Evolutionary conservation across 1,140 invertebrate genomes (phyloP).

Genomic region (Platyura marginata): DNA sequence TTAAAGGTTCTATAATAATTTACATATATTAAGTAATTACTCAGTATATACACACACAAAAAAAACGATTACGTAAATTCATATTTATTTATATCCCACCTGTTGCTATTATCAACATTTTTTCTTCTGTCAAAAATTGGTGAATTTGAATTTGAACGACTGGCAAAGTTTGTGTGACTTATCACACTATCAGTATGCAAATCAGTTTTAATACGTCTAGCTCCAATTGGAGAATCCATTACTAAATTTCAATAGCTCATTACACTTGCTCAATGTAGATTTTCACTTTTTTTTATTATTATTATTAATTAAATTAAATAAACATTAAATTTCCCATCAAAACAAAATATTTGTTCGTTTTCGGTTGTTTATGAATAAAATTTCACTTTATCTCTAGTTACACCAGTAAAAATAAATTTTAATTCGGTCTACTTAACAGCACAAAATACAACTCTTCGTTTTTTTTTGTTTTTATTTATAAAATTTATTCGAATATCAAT

Average conservation of each 20-base stretch:
- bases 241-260: too few species aligned
- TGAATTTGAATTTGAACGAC: background rate
- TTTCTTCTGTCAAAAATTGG: background rate
- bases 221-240: constrained; percentile 27
- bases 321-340: too few species aligned
- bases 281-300: background rate
- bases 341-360: background rate
- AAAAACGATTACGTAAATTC: too few species aligned
- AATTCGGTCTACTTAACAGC: background rate
- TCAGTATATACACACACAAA: too few species aligned
- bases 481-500: too few species aligned
- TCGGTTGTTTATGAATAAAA: background rate
- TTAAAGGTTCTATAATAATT: too few species aligned
- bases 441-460: background rate
- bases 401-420: too few species aligned
- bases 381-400: background rate
- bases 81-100: too few species aligned
- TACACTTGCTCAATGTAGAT: background rate
- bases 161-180: background rate
- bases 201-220: constrained; percentile 23
- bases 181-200: constrained; percentile 17
- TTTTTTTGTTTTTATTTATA: background rate
- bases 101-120: background rate
- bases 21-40: too few species aligned
- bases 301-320: background rate